These are phyloP conservation scores for Sarcophaga rosellei DNA, from an alignment of 2,888 invertebrate species.

Conservation along the genomic window DNA sequence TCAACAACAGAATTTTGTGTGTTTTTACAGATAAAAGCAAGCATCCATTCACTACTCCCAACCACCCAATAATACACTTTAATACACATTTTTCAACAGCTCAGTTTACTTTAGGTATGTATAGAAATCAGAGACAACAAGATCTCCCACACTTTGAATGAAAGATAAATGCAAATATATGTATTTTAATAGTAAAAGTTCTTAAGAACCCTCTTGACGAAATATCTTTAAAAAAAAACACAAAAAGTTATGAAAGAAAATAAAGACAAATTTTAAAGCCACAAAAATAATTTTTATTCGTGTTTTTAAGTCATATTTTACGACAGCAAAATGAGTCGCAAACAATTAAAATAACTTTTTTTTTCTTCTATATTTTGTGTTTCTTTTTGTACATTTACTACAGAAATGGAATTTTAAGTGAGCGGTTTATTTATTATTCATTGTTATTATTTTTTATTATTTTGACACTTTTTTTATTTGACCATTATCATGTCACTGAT, in stretches of 20 bases:
- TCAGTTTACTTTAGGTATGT: neutral
- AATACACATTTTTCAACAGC: too few relatives aligned
- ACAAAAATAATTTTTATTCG: slow-evolving; percentile 23
- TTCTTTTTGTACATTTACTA: neutral
- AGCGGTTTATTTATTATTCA: neutral
- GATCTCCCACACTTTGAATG: too few relatives aligned
- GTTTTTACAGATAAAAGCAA: neutral
- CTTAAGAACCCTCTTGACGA: slow-evolving; percentile 10
- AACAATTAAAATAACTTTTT: slow-evolving; percentile 36
- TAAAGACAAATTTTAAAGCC: neutral
- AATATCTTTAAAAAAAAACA: neutral
- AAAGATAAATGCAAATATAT: neutral
- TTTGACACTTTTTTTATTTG: neutral
- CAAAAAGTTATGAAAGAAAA: slow-evolving; percentile 3
- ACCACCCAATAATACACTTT: too few relatives aligned
- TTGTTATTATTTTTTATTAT: neutral
- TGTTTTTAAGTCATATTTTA: slow-evolving; percentile 25
- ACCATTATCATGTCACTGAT: neutral
- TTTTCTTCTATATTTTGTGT: too few relatives aligned
- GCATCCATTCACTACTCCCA: neutral
- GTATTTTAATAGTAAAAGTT: neutral
- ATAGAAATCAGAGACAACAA: neutral
- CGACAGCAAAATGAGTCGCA: neutral
- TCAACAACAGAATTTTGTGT: slow-evolving; percentile 3
- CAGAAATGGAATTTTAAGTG: neutral